phyloP scores from a whole-genome alignment of 2,113 vertebrate species.

The Cavia aperea region DNA sequence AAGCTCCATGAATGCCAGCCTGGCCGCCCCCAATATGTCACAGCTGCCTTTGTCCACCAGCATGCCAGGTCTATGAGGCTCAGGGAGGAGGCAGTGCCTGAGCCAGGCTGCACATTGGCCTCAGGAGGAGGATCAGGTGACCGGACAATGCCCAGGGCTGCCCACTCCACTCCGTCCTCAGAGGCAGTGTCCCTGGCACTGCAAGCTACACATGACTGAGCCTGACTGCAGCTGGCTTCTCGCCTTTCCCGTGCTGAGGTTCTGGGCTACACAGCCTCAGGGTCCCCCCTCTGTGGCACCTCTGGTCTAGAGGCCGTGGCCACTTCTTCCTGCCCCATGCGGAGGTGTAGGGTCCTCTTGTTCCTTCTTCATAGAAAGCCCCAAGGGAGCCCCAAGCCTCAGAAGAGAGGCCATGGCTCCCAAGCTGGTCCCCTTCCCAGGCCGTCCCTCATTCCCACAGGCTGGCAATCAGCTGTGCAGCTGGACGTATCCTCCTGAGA shows the following conservation, averaged over 20 bases:
- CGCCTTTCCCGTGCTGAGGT: background rate
- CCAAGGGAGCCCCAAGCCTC: background rate
- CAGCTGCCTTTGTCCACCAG: background rate
- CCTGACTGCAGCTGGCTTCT: background rate
- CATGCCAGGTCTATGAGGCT: accelerated
- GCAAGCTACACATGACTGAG: accelerated
- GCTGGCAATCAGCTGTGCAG: accelerated
- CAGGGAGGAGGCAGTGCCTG: accelerated
- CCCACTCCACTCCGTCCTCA: background rate
- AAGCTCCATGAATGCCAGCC: background rate
- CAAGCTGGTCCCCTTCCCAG: background rate
- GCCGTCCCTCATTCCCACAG: background rate
- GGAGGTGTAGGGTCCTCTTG: accelerated
- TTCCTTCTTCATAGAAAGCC: too few relatives aligned
- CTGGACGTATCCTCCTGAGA: background rate
- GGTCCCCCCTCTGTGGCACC: too few relatives aligned
- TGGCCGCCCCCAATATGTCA: constrained; percentile 7
- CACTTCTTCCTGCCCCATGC: accelerated
- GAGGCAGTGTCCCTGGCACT: background rate
- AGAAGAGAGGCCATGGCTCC: background rate
- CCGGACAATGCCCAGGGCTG: accelerated
- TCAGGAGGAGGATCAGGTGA: accelerated
- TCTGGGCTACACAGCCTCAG: background rate
- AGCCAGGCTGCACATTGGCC: too few relatives aligned
- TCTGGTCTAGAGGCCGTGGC: too few relatives aligned